A percentile compares a stretch with the other conserved stretches of the same genome.
Conservation (phyloP, 2,797 vertebrate species). For the Neostethus bicornis region DNA sequence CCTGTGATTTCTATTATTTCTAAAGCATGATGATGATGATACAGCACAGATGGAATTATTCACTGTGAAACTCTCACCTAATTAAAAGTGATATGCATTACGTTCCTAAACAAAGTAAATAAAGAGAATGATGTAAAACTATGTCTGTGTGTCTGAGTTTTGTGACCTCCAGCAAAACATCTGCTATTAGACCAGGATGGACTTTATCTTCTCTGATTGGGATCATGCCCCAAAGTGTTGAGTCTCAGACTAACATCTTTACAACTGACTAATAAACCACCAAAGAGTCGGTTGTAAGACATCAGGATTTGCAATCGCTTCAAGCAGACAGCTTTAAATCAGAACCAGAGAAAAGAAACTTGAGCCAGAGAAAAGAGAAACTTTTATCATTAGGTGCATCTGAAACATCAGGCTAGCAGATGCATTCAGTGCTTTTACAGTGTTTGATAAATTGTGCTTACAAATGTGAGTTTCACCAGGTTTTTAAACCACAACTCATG, state of each 20-base stretch:
- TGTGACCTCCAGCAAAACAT: slow-evolving; percentile 40
- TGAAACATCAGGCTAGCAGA: slow-evolving; percentile 29
- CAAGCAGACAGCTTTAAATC: slow-evolving; percentile 32
- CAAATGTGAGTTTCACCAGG: too few species aligned
- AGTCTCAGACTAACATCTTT: slow-evolving; percentile 25
- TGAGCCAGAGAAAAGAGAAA: too few species aligned
- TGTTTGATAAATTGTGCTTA: too few species aligned
- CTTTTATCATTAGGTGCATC: slow-evolving; percentile 14
- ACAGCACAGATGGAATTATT: too few species aligned
- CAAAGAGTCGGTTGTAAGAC: slow-evolving; percentile 6
- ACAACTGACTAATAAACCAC: slow-evolving; percentile 36
- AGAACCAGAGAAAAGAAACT: background rate
- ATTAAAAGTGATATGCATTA: too few species aligned
- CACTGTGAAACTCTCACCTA: too few species aligned
- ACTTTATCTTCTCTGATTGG: slow-evolving; percentile 16
- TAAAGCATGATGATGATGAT: too few species aligned
- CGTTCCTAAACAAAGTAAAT: background rate
- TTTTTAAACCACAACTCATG: too few species aligned
- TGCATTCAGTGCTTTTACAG: slow-evolving; percentile 12
- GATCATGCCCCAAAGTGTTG: slow-evolving; percentile 22
- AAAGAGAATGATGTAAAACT: background rate
- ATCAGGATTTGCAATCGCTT: slow-evolving; percentile 8
- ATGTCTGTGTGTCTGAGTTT: background rate
- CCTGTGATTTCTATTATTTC: too few species aligned
- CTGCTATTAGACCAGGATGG: slow-evolving; percentile 21